phyloP scores from a whole-genome alignment of 2,113 vertebrate species.

The Entelurus aequoreus region DNA sequence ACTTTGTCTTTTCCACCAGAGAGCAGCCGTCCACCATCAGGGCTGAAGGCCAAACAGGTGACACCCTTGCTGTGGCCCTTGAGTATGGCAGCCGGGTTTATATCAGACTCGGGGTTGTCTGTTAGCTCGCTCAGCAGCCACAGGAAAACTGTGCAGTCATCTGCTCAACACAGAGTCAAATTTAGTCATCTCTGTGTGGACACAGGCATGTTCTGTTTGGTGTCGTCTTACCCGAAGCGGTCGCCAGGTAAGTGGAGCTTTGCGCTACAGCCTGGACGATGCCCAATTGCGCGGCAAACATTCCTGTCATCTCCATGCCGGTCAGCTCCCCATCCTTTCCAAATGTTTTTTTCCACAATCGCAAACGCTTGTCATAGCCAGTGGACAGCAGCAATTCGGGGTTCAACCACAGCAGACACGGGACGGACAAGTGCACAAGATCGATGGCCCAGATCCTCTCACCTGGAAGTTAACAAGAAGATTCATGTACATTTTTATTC shows the following conservation, averaged over 20 bases:
- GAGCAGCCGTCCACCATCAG: conserved; percentile 69
- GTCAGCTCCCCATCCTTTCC: conserved; percentile 1
- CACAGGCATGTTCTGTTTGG: too few species aligned
- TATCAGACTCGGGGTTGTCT: background rate
- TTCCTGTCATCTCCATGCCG: conserved; percentile 29
- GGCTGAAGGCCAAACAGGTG: conserved; percentile 79
- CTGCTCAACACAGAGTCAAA: conserved; percentile 47
- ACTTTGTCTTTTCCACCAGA: conserved; percentile 83
- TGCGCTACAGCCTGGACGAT: conserved; percentile 67
- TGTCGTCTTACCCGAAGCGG: conserved; percentile 72
- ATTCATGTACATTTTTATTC: background rate
- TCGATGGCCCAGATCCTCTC: conserved; percentile 43
- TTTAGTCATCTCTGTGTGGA: too few species aligned
- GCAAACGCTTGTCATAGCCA: conserved; percentile 67
- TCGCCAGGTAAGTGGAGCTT: conserved; percentile 71
- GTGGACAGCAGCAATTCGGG: conserved; percentile 63
- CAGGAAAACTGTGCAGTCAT: conserved; percentile 73
- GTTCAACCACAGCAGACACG: conserved; percentile 62
- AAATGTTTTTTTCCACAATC: conserved; percentile 62
- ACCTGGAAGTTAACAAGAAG: conserved; percentile 43
- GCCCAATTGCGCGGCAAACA: conserved; percentile 56
- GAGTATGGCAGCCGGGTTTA: conserved; percentile 48
- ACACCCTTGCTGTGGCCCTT: conserved; percentile 75
- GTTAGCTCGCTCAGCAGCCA: conserved; percentile 67
- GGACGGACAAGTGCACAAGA: conserved; percentile 49